Evolutionary conservation across 2,797 vertebrate species (phyloP), one percentile per base, ranked within the genome.

Genomic region (Melanogrammus aeglefinus): DNA sequence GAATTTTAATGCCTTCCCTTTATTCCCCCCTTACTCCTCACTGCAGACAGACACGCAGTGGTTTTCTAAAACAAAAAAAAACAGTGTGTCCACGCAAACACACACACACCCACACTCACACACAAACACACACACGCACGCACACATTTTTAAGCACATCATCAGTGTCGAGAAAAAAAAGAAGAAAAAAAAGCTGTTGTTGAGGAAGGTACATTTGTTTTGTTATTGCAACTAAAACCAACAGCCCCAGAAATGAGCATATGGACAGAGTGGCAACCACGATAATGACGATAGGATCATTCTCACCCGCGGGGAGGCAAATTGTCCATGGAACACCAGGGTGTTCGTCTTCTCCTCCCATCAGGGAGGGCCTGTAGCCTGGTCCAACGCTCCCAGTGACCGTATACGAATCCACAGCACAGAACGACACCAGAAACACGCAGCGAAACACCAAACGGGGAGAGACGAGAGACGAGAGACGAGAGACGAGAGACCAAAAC

Each of bases 1-100:
- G 82, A 90, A 88, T 92, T 88, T 86, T 86, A 91, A 91, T 87
- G 85, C 82, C 35, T 71, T 27, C 24, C 27, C 8, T 27, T 76
- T 76, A 80, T 89, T 83, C 44, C 77, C 77, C 80, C 63, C 81
- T 71, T 74, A 76, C 73, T 85, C n/a, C 77, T 47, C 74, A 47
- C 75, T 78, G 73, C 84, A 10, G 35, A 84, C 38, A 81, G 80
- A 84, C 77, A 80, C 72, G 41, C 35, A 33, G 74, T 80, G 69
- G 39, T 69, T 82, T 85, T 79, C 63, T 69, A 29, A 70, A 29
- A 70, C 31, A 70, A 70, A 39, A 83, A 77, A 75, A 80, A 75
- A 31, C 31, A 31, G 31, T 31, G 76, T 13, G 38, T 47, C 78
- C 74, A 75, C 27, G 76, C 39, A 41, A 39, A 21, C 29, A 76